Evolutionary conservation across 2,113 vertebrate species (phyloP).

Genomic region (Pionites leucogaster): DNA sequence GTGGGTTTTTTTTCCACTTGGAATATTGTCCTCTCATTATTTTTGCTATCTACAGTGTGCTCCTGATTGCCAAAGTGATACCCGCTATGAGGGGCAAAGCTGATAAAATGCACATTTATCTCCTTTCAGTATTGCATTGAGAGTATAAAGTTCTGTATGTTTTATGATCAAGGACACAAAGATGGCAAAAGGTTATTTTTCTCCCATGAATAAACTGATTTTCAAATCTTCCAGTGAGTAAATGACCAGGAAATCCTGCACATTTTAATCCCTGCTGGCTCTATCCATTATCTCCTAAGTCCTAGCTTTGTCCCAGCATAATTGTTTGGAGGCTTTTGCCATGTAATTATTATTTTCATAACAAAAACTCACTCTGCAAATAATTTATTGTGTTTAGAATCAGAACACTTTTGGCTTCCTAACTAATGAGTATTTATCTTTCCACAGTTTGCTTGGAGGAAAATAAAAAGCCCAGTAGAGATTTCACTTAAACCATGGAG

Average conservation of each 20-base stretch:
- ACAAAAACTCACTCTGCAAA: not conserved
- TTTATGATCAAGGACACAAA: constrained; percentile 3
- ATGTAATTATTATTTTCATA: constrained; percentile 17
- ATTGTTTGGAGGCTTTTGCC: constrained; percentile 9
- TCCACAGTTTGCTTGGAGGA: not conserved
- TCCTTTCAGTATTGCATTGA: constrained; percentile 7
- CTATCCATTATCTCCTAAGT: constrained; percentile 21
- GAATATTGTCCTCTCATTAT: constrained; percentile 41
- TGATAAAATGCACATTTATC: constrained; percentile 33
- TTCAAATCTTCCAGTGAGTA: constrained; percentile 38
- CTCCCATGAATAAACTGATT: constrained; percentile 57
- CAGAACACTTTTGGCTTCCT: not conserved
- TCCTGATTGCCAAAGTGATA: constrained; percentile 58
- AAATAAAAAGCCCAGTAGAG: not conserved
- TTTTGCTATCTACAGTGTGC: constrained; percentile 27
- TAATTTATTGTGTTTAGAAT: not conserved
- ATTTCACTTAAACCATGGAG: not conserved
- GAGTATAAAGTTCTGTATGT: constrained; percentile 27
- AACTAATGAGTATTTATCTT: not conserved
- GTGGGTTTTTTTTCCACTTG: not conserved
- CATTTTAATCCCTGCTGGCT: constrained; percentile 43
- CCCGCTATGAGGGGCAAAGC: constrained; percentile 40
- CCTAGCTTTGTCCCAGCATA: not conserved
- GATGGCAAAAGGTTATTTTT: constrained; percentile 45
- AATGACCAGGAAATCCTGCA: constrained; percentile 50